A percentile compares a stretch with the other conserved stretches of the same genome.
These are phyloP conservation scores for Holotrichia oblita DNA, from an alignment of 1,140 invertebrate species.

Conservation along the genomic window DNA sequence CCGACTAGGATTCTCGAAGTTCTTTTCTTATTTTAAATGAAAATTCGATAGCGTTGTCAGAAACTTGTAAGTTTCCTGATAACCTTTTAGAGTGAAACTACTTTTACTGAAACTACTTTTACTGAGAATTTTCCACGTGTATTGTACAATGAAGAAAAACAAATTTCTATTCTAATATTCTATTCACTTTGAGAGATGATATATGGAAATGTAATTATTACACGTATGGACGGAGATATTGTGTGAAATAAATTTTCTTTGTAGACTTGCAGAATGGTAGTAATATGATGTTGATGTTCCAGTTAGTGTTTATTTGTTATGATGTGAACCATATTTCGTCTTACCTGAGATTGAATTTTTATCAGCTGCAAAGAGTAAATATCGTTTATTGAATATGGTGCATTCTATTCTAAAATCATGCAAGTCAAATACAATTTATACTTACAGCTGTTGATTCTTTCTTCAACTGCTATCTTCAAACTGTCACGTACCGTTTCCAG, in stretches of 20 bases:
- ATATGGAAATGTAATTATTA: background rate
- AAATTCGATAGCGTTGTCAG: slow-evolving; percentile 25
- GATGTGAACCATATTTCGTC: background rate
- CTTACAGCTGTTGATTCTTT: slow-evolving; percentile 78
- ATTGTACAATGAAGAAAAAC: background rate
- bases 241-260: background rate
- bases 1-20: background rate
- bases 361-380: slow-evolving; percentile 27
- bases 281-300: background rate
- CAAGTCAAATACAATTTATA: slow-evolving; percentile 47
- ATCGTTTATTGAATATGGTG: slow-evolving; percentile 36
- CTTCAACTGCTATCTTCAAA: slow-evolving; percentile 75
- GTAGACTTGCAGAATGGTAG: background rate
- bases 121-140: background rate
- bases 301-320: slow-evolving; percentile 16
- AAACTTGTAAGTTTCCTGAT: slow-evolving; percentile 2
- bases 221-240: background rate
- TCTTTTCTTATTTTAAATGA: slow-evolving; percentile 31
- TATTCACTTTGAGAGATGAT: no score
- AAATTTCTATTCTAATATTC: background rate
- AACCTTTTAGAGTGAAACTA: slow-evolving; percentile 18
- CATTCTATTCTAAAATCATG: background rate
- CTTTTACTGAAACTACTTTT: background rate
- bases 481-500: slow-evolving; percentile 76
- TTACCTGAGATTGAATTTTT: slow-evolving; percentile 25